These are phyloP conservation scores for Eucera pruinosa DNA, from an alignment of 2,888 invertebrate species.

Conservation along the genomic window DNA sequence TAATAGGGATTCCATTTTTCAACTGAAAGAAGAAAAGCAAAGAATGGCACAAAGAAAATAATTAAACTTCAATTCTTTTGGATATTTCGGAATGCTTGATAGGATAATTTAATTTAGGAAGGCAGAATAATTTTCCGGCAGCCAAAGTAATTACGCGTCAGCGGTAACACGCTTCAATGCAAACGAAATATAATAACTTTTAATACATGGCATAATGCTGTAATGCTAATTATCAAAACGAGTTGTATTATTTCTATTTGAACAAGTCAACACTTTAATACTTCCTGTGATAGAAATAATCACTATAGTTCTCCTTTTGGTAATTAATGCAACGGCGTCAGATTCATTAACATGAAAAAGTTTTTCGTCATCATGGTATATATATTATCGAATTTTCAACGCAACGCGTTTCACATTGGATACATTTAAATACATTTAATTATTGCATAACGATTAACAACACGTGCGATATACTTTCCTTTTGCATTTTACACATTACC, in stretches of 20 bases:
- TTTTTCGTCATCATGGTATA: conserved; percentile 38
- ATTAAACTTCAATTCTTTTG: too few species aligned
- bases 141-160: too few species aligned
- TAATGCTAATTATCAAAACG: neutral
- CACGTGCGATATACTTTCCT: conserved; percentile 55
- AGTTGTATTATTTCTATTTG: conserved; percentile 1
- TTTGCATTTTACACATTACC: conserved; percentile 31
- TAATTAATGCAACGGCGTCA: conserved; percentile 25
- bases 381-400: conserved; percentile 63
- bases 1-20: too few species aligned
- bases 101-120: too few species aligned
- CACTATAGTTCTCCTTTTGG: neutral
- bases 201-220: too few species aligned
- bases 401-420: conserved; percentile 55
- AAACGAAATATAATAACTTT: too few species aligned
- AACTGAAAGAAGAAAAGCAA: too few species aligned
- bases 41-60: too few species aligned
- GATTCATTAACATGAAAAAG: conserved; percentile 28
- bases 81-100: too few species aligned
- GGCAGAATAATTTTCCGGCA: too few species aligned
- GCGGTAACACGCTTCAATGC: too few species aligned
- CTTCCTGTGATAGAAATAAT: neutral
- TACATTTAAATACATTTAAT: conserved; percentile 69
- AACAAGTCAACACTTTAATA: conserved; percentile 21
- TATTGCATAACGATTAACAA: conserved; percentile 70